Evolutionary conservation across 1,140 invertebrate genomes (phyloP).

Genomic region (Planococcus citri): DNA sequence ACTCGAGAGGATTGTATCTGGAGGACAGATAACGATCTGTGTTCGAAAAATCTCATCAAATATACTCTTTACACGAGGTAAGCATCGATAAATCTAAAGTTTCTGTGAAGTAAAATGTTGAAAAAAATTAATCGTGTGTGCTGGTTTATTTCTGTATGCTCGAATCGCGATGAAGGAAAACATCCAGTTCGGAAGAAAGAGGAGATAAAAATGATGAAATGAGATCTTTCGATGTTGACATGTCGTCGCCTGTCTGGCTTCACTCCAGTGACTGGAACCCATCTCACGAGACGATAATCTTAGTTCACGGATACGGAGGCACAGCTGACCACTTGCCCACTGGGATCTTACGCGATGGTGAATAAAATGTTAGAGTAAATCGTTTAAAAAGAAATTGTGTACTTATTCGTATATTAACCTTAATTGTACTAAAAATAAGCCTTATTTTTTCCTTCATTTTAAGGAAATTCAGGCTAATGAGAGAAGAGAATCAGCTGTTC

Average conservation of each 20-base stretch:
- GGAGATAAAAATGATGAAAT: neutral
- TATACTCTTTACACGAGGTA: conserved; percentile 3
- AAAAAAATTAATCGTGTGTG: too few species aligned
- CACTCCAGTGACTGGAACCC: conserved; percentile 48
- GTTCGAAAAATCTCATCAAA: neutral
- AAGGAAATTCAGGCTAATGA: neutral
- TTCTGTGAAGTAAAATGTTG: too few species aligned
- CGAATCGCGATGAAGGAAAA: too few species aligned
- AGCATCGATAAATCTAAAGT: neutral
- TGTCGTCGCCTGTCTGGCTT: conserved; percentile 47
- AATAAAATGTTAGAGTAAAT: conserved; percentile 3
- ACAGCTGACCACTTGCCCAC: conserved; percentile 31
- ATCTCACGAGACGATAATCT: conserved; percentile 48
- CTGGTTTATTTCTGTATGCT: neutral
- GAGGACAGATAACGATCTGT: neutral
- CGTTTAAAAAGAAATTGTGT: neutral
- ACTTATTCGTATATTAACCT: neutral
- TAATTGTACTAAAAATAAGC: neutral
- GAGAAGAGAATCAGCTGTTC: neutral
- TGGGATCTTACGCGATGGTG: conserved; percentile 31
- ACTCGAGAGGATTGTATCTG: conserved; percentile 5
- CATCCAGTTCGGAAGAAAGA: neutral
- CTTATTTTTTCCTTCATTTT: neutral
- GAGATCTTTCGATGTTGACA: neutral
- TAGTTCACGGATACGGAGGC: conserved; percentile 62